Evolutionary conservation across 1,140 invertebrate species (phyloP).

Genomic region (Drosophila orosa): DNA sequence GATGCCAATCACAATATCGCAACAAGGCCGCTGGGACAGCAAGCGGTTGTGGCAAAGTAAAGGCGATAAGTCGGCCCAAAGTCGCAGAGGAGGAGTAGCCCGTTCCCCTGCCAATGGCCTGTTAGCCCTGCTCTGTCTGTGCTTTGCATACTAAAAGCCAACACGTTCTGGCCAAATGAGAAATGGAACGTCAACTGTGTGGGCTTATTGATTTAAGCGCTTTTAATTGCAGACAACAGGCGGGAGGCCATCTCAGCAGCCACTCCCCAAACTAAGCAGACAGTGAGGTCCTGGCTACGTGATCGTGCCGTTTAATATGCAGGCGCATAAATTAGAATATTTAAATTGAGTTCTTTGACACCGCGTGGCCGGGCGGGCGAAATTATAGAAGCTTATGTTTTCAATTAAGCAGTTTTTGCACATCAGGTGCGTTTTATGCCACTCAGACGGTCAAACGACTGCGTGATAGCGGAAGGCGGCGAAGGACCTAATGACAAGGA

Average conservation of each 20-base stretch:
- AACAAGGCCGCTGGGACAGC: constrained; percentile 53
- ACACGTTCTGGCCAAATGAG: constrained; percentile 56
- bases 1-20: constrained; percentile 53
- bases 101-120: neutral
- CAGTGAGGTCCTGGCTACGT: constrained; percentile 24
- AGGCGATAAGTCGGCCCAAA: constrained; percentile 45
- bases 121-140: constrained; percentile 20
- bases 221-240: constrained; percentile 68
- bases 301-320: constrained; percentile 69
- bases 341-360: constrained; percentile 53
- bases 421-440: constrained; percentile 78
- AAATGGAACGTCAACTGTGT: constrained; percentile 57
- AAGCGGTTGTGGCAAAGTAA: constrained; percentile 30
- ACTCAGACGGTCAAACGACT: constrained; percentile 48
- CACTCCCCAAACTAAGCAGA: constrained; percentile 3
- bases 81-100: constrained; percentile 6
- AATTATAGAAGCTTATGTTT: constrained; percentile 79
- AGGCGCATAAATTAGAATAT: constrained; percentile 73
- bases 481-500: constrained; percentile 60
- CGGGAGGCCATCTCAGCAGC: neutral
- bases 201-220: constrained; percentile 68
- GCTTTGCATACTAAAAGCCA: constrained; percentile 61
- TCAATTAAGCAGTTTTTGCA: constrained; percentile 80
- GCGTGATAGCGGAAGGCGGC: neutral
- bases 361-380: constrained; percentile 32